Conservation (phyloP, 1,140 invertebrate genomes). For the Drosophila punjabiensis region DNA sequence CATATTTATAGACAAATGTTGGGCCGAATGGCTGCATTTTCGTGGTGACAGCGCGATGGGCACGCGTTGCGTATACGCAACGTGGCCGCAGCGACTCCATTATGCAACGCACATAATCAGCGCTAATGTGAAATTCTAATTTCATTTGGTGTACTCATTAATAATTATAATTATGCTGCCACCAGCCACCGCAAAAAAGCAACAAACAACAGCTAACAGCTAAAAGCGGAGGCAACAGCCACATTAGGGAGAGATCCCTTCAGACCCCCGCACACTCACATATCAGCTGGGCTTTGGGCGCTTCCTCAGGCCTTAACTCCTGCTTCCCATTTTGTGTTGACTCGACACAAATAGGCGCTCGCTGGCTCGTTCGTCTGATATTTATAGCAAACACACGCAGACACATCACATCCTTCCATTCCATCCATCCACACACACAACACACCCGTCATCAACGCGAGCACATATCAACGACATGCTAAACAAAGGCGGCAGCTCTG, state of each 20-base stretch:
- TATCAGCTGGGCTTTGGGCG: constrained; percentile 33
- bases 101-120: constrained; percentile 70
- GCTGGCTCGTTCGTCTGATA: constrained; percentile 61
- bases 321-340: constrained; percentile 49
- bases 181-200: constrained; percentile 23
- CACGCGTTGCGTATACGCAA: constrained; percentile 55
- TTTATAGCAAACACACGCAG: constrained; percentile 62
- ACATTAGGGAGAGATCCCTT: constrained; percentile 4
- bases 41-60: constrained; percentile 3
- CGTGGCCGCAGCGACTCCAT: constrained; percentile 41
- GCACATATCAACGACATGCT: constrained; percentile 32
- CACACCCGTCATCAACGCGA: constrained; percentile 24
- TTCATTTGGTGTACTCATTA: constrained; percentile 67
- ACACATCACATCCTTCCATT: constrained; percentile 12
- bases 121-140: constrained; percentile 72
- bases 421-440: neutral
- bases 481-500: constrained; percentile 67
- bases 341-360: constrained; percentile 57
- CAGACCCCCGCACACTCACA: neutral
- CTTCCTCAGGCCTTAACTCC: constrained; percentile 23
- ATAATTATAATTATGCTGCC: constrained; percentile 72
- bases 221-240: constrained; percentile 11
- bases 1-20: constrained; percentile 44
- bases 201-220: constrained; percentile 1
- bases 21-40: constrained; percentile 21